Base-by-base conservation (phyloP, 2,888 invertebrate genomes). In the Congeria kusceri region DNA sequence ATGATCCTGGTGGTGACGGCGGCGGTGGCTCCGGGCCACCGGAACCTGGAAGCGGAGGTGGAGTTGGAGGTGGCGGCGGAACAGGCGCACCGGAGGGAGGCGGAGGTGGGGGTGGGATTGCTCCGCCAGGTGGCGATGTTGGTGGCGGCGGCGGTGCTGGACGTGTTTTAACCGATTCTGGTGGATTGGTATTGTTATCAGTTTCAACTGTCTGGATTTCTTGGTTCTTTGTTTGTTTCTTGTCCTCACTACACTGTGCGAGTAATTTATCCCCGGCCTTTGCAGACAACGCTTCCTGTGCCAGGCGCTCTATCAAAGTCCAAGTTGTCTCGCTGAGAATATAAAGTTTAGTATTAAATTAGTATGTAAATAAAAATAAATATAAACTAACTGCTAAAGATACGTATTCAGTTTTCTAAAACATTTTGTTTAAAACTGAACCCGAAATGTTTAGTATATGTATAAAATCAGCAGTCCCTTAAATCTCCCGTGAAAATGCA, bases 241-340 rank as follows among this genome's bases (percentile, higher is more conserved):
- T 39, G 32, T 67, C 27, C 25, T 47, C 58, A 53, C 77, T 53
- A 71, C 77, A 67, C 56, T 79, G 73, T 13, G 66, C 63, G 32
- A 85, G n/a, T 11, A 83, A 62, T 23, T 65, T 65, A 28, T 81
- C 84, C 11, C 82, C 76, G 47, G 87, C 86, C 46, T 67, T 63
- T 18, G 70, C 70, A 4, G 64, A 63, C 46, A 89, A 80, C 7
- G 87, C 87, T 71, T 90, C 85, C 59, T 86, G 87, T 53, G 86
- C 84, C 13, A 86, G 69, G 39, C 84, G 85, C 71, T 91, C 91
- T 39, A 89, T 74, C n/a, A 87, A 66, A 13, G 85, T 84, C 91
- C 91, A 91, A 20, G 85, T 86, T 25, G 85, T 82, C 69, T 91
- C 91, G 68, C 91, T 91, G 82, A 18, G 80, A 72, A 62, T 59